A percentile compares a stretch with the other conserved stretches of the same genome.
Evolutionary conservation across 2,888 invertebrate species (phyloP).

Genomic region (Flexamia atlantica): DNA sequence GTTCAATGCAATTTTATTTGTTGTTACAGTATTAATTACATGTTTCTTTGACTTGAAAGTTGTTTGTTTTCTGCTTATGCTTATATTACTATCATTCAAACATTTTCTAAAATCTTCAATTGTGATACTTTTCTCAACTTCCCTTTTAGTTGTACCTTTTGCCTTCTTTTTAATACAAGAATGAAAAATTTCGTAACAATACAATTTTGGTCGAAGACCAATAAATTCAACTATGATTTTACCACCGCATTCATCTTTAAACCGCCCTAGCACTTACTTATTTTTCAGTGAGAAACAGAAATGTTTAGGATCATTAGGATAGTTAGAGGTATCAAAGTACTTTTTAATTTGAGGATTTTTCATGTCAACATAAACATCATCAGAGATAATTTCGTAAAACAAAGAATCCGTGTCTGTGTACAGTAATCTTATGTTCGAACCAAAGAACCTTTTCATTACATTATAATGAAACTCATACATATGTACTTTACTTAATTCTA

Average conservation of each 20-base stretch:
- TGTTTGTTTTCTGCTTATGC: no score
- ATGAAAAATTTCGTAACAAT: neutral
- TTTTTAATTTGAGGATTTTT: neutral
- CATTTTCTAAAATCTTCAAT: no score
- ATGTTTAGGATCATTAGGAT: neutral
- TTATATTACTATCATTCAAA: no score
- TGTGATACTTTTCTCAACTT: no score
- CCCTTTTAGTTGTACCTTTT: neutral
- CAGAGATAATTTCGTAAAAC: no score
- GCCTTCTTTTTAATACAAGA: neutral
- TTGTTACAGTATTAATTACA: no score
- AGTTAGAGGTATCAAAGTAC: neutral
- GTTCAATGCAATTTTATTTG: neutral
- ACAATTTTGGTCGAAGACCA: neutral
- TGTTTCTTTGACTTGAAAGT: no score
- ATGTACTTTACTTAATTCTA: constrained; percentile 62
- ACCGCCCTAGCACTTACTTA: neutral
- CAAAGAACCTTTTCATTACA: constrained; percentile 24
- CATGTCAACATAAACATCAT: neutral
- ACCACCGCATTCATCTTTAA: neutral
- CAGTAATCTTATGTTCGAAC: no score
- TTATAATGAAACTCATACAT: constrained; percentile 61
- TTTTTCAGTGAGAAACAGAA: neutral
- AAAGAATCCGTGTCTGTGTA: no score
- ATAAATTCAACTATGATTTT: neutral